Conservation (phyloP, 2,797 vertebrate species). For the Miichthys miiuy region DNA sequence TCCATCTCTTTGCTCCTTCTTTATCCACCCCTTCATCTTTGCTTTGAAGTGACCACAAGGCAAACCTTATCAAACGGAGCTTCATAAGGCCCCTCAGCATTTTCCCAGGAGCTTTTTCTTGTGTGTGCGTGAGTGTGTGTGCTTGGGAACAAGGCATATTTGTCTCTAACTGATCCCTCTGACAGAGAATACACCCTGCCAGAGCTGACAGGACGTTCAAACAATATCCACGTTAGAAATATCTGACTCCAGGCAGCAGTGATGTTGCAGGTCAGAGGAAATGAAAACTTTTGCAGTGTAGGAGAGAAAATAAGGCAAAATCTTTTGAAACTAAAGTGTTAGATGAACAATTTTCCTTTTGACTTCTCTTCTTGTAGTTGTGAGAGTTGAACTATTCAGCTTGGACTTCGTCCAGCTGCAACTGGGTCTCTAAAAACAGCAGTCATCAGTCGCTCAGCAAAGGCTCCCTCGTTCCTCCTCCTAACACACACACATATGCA, state of each 20-base stretch:
- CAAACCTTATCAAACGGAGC: conserved; percentile 49
- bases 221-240: conserved; percentile 60
- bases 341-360: conserved; percentile 45
- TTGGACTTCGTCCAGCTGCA: conserved; percentile 61
- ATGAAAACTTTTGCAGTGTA: conserved; percentile 33
- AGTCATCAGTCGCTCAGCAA: conserved; percentile 57
- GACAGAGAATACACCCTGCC: conserved; percentile 60
- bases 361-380: conserved; percentile 38
- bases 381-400: conserved; percentile 34
- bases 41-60: conserved; percentile 70
- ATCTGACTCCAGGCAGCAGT: conserved; percentile 50
- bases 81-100: conserved; percentile 40
- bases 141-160: conserved; percentile 44
- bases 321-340: conserved; percentile 61
- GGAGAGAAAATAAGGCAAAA: conserved; percentile 60
- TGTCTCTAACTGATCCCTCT: conserved; percentile 56
- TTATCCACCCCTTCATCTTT: conserved; percentile 53
- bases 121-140: conserved; percentile 7
- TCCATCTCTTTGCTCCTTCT: conserved; percentile 34
- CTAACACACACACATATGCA: conserved; percentile 24
- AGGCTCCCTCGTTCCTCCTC: conserved; percentile 16
- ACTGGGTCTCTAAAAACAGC: conserved; percentile 68
- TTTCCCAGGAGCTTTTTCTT: conserved; percentile 18
- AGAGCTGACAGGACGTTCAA: conserved; percentile 63
- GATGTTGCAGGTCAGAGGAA: conserved; percentile 56